These are phyloP conservation scores for Propithecus coquereli DNA, from an alignment of 2,113 vertebrate species.

Conservation along the genomic window DNA sequence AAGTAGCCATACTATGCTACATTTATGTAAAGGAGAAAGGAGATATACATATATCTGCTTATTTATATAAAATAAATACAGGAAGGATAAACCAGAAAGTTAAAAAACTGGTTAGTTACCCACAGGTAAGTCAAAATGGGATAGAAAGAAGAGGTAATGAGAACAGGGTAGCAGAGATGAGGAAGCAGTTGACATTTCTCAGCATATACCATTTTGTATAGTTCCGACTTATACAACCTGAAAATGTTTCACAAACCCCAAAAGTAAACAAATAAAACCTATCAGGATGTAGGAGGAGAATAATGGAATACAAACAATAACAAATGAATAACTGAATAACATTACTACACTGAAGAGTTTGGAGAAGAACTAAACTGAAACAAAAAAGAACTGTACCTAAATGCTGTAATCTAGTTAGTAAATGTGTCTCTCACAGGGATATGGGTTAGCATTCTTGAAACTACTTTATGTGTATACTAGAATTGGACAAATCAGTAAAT, in stretches of 20 bases:
- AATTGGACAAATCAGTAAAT: background rate
- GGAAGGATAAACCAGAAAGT: background rate
- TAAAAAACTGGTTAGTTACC: background rate
- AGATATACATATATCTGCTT: background rate
- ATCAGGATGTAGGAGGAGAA: background rate
- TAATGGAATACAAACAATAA: background rate
- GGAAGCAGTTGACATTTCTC: background rate
- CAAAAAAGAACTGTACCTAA: no score
- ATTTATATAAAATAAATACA: background rate
- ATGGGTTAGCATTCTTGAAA: no score
- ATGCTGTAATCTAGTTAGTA: no score
- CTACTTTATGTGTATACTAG: background rate
- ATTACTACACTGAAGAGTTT: background rate
- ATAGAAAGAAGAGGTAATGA: background rate
- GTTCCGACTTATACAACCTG: background rate
- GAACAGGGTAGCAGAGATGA: background rate
- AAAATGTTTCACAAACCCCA: background rate
- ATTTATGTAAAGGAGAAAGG: background rate
- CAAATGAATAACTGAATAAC: background rate
- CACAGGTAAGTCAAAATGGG: background rate
- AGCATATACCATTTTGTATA: background rate
- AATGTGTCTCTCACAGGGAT: no score
- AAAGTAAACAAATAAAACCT: background rate
- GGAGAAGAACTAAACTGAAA: background rate
- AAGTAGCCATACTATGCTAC: background rate